These are phyloP conservation scores for Sinocyclocheilus anophthalmus DNA, from an alignment of 2,113 vertebrate genomes.

Conservation along the genomic window DNA sequence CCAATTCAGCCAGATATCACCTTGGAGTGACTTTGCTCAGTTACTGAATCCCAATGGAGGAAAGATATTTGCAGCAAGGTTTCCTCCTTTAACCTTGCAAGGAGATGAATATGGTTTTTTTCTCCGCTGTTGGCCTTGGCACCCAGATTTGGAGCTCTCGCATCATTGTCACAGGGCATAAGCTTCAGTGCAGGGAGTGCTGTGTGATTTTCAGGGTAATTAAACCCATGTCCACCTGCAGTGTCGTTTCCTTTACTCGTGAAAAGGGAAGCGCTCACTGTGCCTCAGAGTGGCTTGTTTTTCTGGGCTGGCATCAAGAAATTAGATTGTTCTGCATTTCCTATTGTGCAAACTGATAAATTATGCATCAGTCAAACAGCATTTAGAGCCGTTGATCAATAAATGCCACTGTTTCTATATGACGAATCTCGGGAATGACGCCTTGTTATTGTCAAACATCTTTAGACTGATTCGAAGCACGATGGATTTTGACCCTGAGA, in stretches of 20 bases:
- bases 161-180: slow-evolving; percentile 49
- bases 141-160: slow-evolving; percentile 43
- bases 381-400: slow-evolving; percentile 74
- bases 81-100: slow-evolving; percentile 49
- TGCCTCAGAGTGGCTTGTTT: slow-evolving; percentile 33
- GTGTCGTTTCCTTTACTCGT: slow-evolving; percentile 31
- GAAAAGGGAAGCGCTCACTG: slow-evolving; percentile 30
- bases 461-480: slow-evolving; percentile 62
- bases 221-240: slow-evolving; percentile 55
- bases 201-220: slow-evolving; percentile 55
- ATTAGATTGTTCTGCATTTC: slow-evolving; percentile 64
- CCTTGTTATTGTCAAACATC: slow-evolving; percentile 74
- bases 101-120: slow-evolving; percentile 24
- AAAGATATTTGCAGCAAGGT: slow-evolving; percentile 62
- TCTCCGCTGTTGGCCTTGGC: slow-evolving; percentile 30
- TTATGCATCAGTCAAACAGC: slow-evolving; percentile 69
- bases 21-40: slow-evolving; percentile 77
- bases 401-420: slow-evolving; percentile 62
- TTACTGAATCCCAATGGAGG: slow-evolving; percentile 56
- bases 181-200: slow-evolving; percentile 40
- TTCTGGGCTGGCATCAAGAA: slow-evolving; percentile 56
- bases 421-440: slow-evolving; percentile 64
- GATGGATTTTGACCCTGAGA: slow-evolving; percentile 64
- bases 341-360: slow-evolving; percentile 70
- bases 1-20: slow-evolving; percentile 73